Evolutionary conservation across 2,797 vertebrate genomes (phyloP).

Genomic region (Anomalospiza imberbis): DNA sequence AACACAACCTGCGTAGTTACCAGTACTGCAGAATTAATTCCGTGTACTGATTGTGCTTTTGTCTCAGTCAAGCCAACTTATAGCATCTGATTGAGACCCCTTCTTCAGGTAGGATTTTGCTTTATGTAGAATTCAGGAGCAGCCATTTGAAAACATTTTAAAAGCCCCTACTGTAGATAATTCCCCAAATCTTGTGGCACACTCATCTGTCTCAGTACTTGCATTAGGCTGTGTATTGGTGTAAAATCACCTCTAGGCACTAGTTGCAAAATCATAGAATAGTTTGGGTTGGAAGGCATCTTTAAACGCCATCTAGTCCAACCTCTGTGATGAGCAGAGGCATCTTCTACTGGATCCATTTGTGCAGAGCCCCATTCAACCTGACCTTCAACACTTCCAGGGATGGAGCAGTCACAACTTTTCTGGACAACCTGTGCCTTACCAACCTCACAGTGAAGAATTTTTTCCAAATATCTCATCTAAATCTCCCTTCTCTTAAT

Average conservation of each 20-base stretch:
- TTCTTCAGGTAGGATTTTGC: background rate
- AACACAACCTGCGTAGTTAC: background rate
- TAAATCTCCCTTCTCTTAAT: background rate
- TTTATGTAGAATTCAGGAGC: background rate
- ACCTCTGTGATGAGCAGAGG: background rate
- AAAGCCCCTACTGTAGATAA: background rate
- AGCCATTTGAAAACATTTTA: background rate
- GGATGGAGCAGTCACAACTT: background rate
- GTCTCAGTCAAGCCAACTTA: background rate
- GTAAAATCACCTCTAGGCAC: background rate
- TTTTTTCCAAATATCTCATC: background rate
- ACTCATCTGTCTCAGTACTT: background rate
- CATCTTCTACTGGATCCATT: background rate
- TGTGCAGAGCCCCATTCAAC: background rate
- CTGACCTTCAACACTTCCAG: background rate
- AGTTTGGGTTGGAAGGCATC: background rate
- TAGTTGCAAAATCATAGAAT: background rate
- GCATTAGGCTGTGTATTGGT: background rate
- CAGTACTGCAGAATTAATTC: background rate
- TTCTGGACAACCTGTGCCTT: background rate
- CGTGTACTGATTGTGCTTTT: background rate
- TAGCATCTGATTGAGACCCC: background rate
- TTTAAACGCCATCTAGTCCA: background rate
- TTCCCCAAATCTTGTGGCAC: background rate
- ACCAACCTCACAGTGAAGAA: background rate